These are phyloP conservation scores for Distichodus sexfasciatus DNA, from an alignment of 2,797 vertebrate species.

Conservation along the genomic window DNA sequence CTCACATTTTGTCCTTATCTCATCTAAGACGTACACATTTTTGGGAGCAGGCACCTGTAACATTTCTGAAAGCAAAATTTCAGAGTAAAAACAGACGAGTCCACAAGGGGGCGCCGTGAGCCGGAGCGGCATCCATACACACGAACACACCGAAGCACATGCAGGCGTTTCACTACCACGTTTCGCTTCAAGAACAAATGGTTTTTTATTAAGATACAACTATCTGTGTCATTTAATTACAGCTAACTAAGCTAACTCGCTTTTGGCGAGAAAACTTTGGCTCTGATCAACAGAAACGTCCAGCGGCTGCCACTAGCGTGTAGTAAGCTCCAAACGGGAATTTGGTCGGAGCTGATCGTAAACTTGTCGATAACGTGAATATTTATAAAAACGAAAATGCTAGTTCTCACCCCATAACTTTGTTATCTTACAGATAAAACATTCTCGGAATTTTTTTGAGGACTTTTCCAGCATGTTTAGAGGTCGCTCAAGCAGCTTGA, in stretches of 20 bases:
- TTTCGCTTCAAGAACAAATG: not conserved
- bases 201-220: slow-evolving; percentile 2
- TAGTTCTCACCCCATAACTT: too few species aligned
- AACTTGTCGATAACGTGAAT: not conserved
- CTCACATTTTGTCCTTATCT: not conserved
- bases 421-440: too few species aligned
- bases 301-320: not conserved
- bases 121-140: slow-evolving; percentile 10
- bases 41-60: not conserved
- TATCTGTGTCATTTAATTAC: not conserved
- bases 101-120: slow-evolving; percentile 28
- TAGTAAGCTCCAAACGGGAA: not conserved
- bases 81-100: slow-evolving; percentile 11
- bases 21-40: slow-evolving; percentile 10
- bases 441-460: too few species aligned
- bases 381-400: not conserved
- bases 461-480: too few species aligned
- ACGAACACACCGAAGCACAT: slow-evolving; percentile 24
- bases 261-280: not conserved
- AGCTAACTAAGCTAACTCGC: not conserved
- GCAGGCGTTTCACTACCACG: slow-evolving; percentile 11
- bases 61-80: not conserved
- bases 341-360: not conserved
- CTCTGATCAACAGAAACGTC: not conserved
- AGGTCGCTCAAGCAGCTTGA: too few species aligned